Base-by-base conservation (phyloP, 2,888 invertebrate species). In the Hirudinaria manillensis region DNA sequence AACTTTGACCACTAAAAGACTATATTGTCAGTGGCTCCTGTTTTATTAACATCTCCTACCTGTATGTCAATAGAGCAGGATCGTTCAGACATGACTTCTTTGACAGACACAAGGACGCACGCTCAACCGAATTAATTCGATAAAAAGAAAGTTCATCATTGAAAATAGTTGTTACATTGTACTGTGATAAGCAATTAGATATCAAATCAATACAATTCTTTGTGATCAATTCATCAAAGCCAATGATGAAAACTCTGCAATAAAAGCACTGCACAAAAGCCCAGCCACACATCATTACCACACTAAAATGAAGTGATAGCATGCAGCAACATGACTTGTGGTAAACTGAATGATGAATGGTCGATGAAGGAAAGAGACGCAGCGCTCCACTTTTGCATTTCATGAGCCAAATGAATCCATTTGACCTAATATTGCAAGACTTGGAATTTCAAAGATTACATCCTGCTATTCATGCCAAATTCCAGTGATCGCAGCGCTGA, bases 31-130 rank as follows among this genome's bases (percentile, higher is more conserved):
- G 61, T 61, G 61, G 61, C 61, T 27, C 24, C 61, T 61, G 61
- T 61, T 61, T 61, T 61, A 61, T 27, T 61, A 61, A 61, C 61
- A 61, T 61, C 61, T 61, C 61, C 61, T 61, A 61, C 61, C 61
- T 61, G 61, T 61, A 61, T 61, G 61, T 61, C 61, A 61, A 61
- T 61, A 61, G 61, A 61, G 61, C 61, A 61, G 61, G 61, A 61
- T 61, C 61, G 24, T 61, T 61, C 61, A 61, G 61, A 61, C 61
- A 61, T 29, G 61, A 61, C 61, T 61, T 61, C 61, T 61, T 61
- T 61, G 29, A 61, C 61, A 61, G 61, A 61, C 61, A 61, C 61
- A 61, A 61, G 61, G 61, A 61, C 61, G 29, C 61, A 56, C 56
- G n/a, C 61, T 61, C 61, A 61, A 29, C 29, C 61, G 29, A 61